Conservation (phyloP, 2,888 invertebrate genomes). For the Metacarcinus magister region DNA sequence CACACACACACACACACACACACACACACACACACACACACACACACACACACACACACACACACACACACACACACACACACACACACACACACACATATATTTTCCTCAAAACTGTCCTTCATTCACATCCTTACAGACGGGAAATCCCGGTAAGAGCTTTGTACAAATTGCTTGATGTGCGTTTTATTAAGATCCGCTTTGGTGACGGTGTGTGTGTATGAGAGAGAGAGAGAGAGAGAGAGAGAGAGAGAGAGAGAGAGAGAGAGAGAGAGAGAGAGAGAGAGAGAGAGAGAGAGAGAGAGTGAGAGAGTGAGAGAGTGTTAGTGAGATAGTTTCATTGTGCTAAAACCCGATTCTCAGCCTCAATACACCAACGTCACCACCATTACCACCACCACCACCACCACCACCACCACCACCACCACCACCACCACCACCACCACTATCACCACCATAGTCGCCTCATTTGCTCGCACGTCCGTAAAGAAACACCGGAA, state of each 20-base stretch:
- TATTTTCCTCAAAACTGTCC: background rate
- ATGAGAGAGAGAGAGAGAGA: background rate
- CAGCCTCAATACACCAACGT: no score
- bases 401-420: no score
- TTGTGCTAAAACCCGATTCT: no score
- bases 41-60: slow-evolving; percentile 11
- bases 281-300: slow-evolving; percentile 26
- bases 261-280: slow-evolving; percentile 26
- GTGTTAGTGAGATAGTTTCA: background rate
- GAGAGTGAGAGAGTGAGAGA: slow-evolving; percentile 5
- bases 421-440: no score
- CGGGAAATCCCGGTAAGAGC: background rate
- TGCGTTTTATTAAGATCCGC: slow-evolving; percentile 4
- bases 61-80: slow-evolving; percentile 26
- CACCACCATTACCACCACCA: no score
- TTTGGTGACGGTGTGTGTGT: no score
- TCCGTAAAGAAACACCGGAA: background rate
- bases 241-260: slow-evolving; percentile 26
- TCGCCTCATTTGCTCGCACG: slow-evolving; percentile 1
- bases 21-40: slow-evolving; percentile 2
- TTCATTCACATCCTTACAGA: background rate
- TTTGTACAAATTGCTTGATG: background rate
- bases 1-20: background rate
- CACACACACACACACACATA: background rate
- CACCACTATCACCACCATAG: background rate